Percentiles rank a stretch among this genome's conserved stretches.
Conservation (phyloP, 2,113 vertebrate species). For the Craseonycteris thonglongyai region DNA sequence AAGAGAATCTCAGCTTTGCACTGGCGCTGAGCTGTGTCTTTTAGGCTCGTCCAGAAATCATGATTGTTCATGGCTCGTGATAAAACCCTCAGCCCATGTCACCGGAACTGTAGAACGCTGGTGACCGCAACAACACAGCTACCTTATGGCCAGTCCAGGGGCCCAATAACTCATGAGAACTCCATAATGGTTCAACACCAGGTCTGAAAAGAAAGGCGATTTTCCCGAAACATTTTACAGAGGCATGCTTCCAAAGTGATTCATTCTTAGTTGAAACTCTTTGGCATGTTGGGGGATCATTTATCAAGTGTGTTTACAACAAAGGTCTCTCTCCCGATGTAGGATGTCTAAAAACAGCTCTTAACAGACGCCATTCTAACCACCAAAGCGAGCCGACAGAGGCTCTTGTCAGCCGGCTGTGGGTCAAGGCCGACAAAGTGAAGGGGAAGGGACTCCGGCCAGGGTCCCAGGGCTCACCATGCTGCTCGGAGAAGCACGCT, state of each 20-base stretch:
- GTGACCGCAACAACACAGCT: background rate
- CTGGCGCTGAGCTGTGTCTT: background rate
- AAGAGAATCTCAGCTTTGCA: background rate
- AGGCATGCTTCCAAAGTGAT: conserved; percentile 50
- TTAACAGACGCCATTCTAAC: conserved; percentile 44
- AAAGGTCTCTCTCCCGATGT: conserved; percentile 47
- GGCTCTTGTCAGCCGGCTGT: background rate
- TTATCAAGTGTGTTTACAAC: conserved; percentile 56
- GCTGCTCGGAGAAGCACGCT: background rate
- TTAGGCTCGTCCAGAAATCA: background rate
- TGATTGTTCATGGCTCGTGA: background rate
- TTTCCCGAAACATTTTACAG: background rate
- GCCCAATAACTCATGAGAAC: background rate
- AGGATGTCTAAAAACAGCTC: conserved; percentile 18
- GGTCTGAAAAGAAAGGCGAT: background rate
- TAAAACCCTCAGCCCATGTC: background rate
- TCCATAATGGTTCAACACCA: background rate
- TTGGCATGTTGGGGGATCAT: background rate
- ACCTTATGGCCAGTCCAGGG: background rate
- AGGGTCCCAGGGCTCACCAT: background rate
- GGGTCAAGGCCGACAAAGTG: background rate
- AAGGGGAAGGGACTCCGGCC: accelerated
- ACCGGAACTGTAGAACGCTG: background rate
- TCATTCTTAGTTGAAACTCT: conserved; percentile 10
- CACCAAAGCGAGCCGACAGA: background rate